These are phyloP conservation scores for Chaetogeoica ovagalla DNA, from an alignment of 2,888 invertebrate genomes.

Conservation along the genomic window DNA sequence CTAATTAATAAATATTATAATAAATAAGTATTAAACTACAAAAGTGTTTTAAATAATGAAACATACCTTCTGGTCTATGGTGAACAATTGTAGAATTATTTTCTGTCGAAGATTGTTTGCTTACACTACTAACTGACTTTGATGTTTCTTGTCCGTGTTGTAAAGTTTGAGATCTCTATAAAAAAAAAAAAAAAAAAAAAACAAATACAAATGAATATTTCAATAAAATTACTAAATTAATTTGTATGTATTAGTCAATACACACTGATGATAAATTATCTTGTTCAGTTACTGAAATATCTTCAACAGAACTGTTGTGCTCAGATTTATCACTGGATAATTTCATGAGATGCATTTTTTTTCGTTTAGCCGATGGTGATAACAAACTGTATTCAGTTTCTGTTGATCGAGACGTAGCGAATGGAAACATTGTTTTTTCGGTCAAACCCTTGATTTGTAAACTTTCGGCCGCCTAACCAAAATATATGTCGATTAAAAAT, in stretches of 20 bases:
- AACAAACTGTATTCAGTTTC: constrained; percentile 62
- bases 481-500: neutral
- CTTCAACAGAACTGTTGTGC: constrained; percentile 59
- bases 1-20: constrained; percentile 28
- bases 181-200: constrained; percentile 11
- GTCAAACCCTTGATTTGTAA: constrained; percentile 86
- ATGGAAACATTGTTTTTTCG: constrained; percentile 75
- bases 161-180: constrained; percentile 47
- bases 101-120: constrained; percentile 44
- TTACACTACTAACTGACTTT: constrained; percentile 30
- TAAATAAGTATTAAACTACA: constrained; percentile 30
- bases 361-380: constrained; percentile 67
- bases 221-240: neutral
- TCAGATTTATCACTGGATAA: constrained; percentile 67
- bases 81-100: constrained; percentile 40
- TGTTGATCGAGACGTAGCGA: constrained; percentile 64
- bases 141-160: constrained; percentile 45
- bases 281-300: constrained; percentile 58
- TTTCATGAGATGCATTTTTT: constrained; percentile 65
- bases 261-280: constrained; percentile 33
- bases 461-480: constrained; percentile 80
- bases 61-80: constrained; percentile 41
- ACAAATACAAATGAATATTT: neutral
- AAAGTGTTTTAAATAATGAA: neutral
- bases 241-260: neutral